phyloP scores from a whole-genome alignment of 1,140 invertebrate species.

The Drosophila micromelanica region DNA sequence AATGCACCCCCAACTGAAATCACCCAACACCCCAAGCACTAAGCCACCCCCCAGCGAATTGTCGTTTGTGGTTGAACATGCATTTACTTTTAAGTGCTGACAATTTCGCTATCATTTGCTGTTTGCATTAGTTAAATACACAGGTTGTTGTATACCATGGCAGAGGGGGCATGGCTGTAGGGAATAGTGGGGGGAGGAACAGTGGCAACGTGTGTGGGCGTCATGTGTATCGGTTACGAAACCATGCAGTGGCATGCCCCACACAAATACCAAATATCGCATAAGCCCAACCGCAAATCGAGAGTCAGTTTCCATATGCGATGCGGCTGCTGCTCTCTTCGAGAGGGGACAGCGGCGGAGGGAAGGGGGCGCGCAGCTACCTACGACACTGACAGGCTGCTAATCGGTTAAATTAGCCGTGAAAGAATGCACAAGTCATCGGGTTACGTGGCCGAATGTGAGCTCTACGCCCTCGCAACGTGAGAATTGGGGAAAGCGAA shows the following conservation, averaged over 20 bases:
- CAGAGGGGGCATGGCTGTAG: no score
- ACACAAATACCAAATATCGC: constrained; percentile 36
- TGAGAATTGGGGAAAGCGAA: constrained; percentile 51
- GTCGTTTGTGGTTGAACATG: constrained; percentile 21
- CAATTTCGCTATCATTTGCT: constrained; percentile 51
- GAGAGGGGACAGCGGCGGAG: background rate
- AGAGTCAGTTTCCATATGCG: constrained; percentile 41
- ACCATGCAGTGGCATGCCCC: constrained; percentile 61
- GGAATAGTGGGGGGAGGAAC: background rate
- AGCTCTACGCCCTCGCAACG: constrained; percentile 70
- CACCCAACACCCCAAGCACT: constrained; percentile 17
- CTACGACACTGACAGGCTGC: constrained; percentile 46
- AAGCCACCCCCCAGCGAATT: constrained; percentile 1
- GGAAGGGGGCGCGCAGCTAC: background rate
- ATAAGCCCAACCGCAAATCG: constrained; percentile 53
- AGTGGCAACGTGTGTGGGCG: constrained; percentile 75
- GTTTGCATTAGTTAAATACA: constrained; percentile 36
- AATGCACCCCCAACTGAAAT: constrained; percentile 37
- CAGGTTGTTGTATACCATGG: background rate
- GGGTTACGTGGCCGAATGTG: constrained; percentile 52
- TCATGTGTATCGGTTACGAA: constrained; percentile 76
- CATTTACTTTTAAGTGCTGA: constrained; percentile 36
- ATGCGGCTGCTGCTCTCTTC: background rate
- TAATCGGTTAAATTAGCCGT: constrained; percentile 82
- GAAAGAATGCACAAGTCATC: constrained; percentile 76